A percentile compares a stretch with the other conserved stretches of the same genome.
These are phyloP conservation scores for Caenorhabditis elegans DNA, from an alignment of 1,140 invertebrate genomes.

Conservation along the genomic window WBcel235 BX284604.4:5353001-5353500, in stretches of 20 bases:
- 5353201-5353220: no score
- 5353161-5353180: no score
- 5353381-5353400: neutral
- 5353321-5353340: conserved; percentile 26
- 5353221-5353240: no score
- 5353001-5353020: conserved; percentile 36
- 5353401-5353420: neutral
- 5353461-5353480: neutral
- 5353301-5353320: conserved; percentile 16
- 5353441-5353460: neutral
- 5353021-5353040: conserved; percentile 25
- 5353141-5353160: no score
- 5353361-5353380: neutral
- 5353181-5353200: no score
- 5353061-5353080: neutral
- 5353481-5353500: neutral
- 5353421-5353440: neutral
- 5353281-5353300: neutral
- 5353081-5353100: neutral
- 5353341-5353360: neutral
- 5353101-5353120: neutral
- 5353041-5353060: neutral
- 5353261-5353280: no score
- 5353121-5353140: no score
- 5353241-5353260: no score